Base-by-base conservation (phyloP, 2,113 vertebrate genomes). In the Tragelaphus strepsiceros region DNA sequence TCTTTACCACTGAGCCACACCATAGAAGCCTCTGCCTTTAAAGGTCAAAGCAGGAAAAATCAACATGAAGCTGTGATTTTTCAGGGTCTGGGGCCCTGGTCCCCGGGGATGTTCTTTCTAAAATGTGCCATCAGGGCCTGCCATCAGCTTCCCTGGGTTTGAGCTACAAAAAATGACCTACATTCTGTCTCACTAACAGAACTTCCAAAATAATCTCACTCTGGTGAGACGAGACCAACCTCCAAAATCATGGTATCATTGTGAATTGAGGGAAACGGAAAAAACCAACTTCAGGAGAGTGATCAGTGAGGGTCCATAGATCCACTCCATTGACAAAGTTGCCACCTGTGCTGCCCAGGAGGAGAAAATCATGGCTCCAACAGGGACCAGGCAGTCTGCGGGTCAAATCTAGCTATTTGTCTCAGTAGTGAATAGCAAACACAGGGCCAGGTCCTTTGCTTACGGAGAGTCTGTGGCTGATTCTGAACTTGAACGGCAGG, bases 311-410 rank as follows among this genome's bases (percentile, higher is more conserved):
- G 4, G 7, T 0, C 6, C 28, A 1, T 10, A 62, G 12, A n/a
- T 83, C n/a, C 22, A 17, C 16, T 39, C 6, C 19, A 9, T 16
- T 4, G 0, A 17, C 0, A 0, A 0, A 4, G 6, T 5, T 28
- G 4, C 15, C 43, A 54, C 30, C 32, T 0, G 3, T 1, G 28
- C 13, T 6, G 5, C 35, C 0, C 8, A 0, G 61, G 91, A 93
- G 49, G 19, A 26, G 39, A 39, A 95, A 84, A 35, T 10, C 14
- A 16, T 8, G 0, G 3, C 6, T 54, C 19, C 2, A 7, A 1
- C 0, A n/a, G 11, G 43, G 53, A 61, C 67, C n/a, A 16, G 30
- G 86, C 6, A 19, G 22, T 10, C 39, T 11, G n/a, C 1, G 17
- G 19, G 26, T 9, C 24, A 83, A 86, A 54, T 35, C 26, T 30